Base-by-base conservation (phyloP, 1,140 invertebrate species). In the Daktulosphaira vitifoliae region DNA sequence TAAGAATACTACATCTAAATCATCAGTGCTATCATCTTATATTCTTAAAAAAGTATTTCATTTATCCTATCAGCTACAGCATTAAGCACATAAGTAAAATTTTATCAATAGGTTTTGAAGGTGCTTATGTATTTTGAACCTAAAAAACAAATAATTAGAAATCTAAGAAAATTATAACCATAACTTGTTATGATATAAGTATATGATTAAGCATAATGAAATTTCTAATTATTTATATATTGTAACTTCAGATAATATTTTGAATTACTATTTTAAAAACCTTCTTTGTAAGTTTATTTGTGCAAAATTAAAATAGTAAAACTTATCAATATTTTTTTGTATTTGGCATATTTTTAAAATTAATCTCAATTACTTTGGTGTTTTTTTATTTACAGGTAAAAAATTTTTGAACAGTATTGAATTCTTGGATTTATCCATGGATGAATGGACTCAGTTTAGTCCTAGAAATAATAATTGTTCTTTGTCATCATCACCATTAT, bases 371-470 rank as follows among this genome's bases (percentile, higher is more conserved):
- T 15, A 49, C 48, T n/a, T n/a, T n/a, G n/a, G n/a, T n/a, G n/a
- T n/a, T 18, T 25, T 11, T 50, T 65, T 37, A 59, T 64, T 71
- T 72, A 33, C 70, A 81, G 80, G 81, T 25, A 88, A 87, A 77
- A 80, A 79, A 65, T 92, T 92, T 76, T 76, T 92, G 22, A 86
- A 87, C 70, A 88, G 84, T n/a, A 83, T 90, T 52, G 89, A 92
- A 77, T 89, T 83, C 70, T 74, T 90, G 59, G 85, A 87, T 70
- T 75, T 77, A 38, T 79, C 81, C 37, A 82, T 81, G 51, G 82
- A 84, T 69, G 84, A 87, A 71, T 89, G 86, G 86, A 88, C 84
- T 15, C 81, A 80, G 20, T 85, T 87, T 69, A 75, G 74, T 65
- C 73, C 39, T 42, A 66, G 42, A 64, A 51, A 33, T 11, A 62